Evolutionary conservation across 2,113 vertebrate genomes (phyloP).

Genomic region (Chlorocebus sabaeus): DNA sequence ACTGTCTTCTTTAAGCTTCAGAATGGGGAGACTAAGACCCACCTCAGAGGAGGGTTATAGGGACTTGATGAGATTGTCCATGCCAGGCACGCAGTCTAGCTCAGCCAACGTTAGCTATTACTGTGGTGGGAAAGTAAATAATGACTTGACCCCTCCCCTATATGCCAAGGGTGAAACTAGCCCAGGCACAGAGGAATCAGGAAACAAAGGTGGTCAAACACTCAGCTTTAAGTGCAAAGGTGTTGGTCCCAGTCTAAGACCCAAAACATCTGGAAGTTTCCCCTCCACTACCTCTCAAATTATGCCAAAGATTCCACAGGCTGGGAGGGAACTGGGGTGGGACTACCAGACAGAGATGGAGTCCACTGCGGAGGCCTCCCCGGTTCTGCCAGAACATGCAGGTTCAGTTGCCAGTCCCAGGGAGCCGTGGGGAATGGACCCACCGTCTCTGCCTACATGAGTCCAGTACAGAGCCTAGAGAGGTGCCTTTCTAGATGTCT

Average conservation of each 20-base stretch:
- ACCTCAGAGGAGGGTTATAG: neutral
- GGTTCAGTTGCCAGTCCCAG: neutral
- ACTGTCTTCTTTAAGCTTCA: neutral
- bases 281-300: neutral
- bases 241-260: neutral
- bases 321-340: neutral
- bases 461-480: neutral
- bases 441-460: neutral
- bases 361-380: accelerated
- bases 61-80: neutral
- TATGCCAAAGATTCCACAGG: neutral
- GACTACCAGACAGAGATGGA: neutral
- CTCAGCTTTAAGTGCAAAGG: neutral
- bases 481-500: accelerated
- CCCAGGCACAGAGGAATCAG: neutral
- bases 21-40: neutral
- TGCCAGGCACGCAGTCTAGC: too few species aligned
- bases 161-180: neutral
- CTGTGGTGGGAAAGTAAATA: neutral
- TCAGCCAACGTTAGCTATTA: neutral
- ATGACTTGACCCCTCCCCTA: neutral
- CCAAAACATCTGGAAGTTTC: neutral
- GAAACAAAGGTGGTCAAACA: neutral
- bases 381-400: neutral
- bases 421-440: neutral